Conservation (phyloP, 30 jellyfish, hydroid and myxozoan genomes). For the Catostylus mosaicus region DNA sequence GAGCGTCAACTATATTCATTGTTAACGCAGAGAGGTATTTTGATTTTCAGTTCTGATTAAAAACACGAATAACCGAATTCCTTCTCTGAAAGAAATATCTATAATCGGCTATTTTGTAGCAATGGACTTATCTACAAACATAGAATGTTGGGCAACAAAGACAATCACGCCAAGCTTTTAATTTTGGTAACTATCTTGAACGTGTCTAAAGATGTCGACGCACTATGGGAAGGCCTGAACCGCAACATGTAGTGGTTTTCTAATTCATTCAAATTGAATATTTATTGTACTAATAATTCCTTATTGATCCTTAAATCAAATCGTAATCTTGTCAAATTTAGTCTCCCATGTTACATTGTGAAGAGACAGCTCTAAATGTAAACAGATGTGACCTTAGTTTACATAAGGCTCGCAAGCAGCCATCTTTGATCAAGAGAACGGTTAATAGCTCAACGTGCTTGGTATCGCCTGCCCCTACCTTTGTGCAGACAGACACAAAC, state of each 20-base stretch:
- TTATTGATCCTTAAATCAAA: slow-evolving; percentile 20
- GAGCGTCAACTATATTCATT: background rate
- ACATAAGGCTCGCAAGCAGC: no score
- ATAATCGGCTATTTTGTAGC: background rate
- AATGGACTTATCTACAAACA: slow-evolving; percentile 39
- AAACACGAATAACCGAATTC: background rate
- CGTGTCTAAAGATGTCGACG: background rate
- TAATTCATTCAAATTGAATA: slow-evolving; percentile 20
- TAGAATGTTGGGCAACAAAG: slow-evolving; percentile 7
- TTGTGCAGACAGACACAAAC: no score
- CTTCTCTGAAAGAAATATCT: background rate
- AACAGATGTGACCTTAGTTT: no score
- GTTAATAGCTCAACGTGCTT: no score
- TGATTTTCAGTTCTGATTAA: background rate
- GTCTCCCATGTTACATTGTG: slow-evolving; percentile 21
- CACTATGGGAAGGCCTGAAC: slow-evolving; percentile 16
- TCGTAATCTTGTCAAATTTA: slow-evolving; percentile 31
- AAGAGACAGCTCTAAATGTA: no score
- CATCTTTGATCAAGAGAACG: no score
- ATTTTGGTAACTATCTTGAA: slow-evolving; percentile 14
- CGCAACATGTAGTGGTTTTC: slow-evolving; percentile 29
- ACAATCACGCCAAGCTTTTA: slow-evolving; percentile 17
- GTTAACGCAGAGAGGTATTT: background rate
- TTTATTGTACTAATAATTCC: slow-evolving; percentile 11
- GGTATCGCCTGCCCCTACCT: no score